Percentiles rank a stretch among this genome's conserved stretches.
Conservation (phyloP, 2,888 invertebrate species). For the Heliconius cydno region DNA sequence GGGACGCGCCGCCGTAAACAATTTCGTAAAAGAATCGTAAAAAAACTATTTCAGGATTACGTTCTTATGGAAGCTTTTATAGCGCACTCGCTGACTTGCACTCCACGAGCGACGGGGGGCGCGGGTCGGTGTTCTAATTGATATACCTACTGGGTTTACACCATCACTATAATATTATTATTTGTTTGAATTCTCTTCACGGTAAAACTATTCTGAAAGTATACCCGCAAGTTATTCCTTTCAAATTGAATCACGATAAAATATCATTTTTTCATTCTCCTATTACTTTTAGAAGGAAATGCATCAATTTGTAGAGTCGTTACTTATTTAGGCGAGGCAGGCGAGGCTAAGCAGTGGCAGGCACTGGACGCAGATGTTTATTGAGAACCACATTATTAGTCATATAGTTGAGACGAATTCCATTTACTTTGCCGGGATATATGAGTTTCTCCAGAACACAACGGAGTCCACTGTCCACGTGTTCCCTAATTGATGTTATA, state of each 20-base stretch:
- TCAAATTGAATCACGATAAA: neutral
- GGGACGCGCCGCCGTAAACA: slow-evolving; percentile 18
- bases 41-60: slow-evolving; percentile 29
- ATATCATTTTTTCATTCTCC: neutral
- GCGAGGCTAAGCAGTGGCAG: no score
- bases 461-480: no score
- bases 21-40: slow-evolving; percentile 29
- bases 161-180: no score
- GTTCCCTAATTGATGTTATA: no score
- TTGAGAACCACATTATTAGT: no score
- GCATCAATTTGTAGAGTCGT: neutral
- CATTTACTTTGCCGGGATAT: no score
- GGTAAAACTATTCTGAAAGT: neutral
- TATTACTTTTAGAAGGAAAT: neutral
- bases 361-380: no score
- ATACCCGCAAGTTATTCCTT: neutral
- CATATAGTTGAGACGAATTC: no score
- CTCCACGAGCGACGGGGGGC: neutral
- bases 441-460: no score
- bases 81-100: neutral
- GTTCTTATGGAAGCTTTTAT: slow-evolving; percentile 9
- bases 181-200: no score
- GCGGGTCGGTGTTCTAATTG: neutral
- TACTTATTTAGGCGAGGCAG: neutral
- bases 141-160: no score